These are phyloP conservation scores for Stenodema calcarata DNA, from an alignment of 2,888 invertebrate species.

Conservation along the genomic window DNA sequence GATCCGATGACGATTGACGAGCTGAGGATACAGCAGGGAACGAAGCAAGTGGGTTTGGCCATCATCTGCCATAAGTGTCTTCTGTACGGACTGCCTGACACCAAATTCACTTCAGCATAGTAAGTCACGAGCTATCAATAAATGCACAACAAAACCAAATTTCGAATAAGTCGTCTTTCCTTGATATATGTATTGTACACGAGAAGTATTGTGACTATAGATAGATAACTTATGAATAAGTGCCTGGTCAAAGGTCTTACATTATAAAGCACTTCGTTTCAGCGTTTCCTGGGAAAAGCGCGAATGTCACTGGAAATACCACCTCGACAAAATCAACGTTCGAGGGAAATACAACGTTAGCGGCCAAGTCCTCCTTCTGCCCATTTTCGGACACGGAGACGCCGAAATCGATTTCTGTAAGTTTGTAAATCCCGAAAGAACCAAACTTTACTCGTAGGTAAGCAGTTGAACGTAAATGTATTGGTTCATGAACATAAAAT, in stretches of 20 bases:
- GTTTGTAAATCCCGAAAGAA: constrained; percentile 58
- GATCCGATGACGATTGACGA: constrained; percentile 57
- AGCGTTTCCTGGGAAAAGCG: constrained; percentile 52
- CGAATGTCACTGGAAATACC: constrained; percentile 59
- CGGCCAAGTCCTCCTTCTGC: constrained; percentile 65
- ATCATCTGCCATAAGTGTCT: constrained; percentile 56
- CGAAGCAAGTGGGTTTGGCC: constrained; percentile 57
- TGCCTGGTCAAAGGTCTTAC: no score
- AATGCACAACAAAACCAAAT: no score
- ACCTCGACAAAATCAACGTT: constrained; percentile 65
- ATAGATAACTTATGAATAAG: no score
- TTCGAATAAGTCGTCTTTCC: no score
- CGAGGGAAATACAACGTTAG: constrained; percentile 66
- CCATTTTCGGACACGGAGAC: constrained; percentile 65
- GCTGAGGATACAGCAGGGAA: constrained; percentile 57
- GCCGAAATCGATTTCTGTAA: constrained; percentile 66
- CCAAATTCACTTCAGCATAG: constrained; percentile 56
- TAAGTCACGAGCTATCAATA: constrained; percentile 35
- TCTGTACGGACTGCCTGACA: constrained; percentile 56
- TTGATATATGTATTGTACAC: no score
- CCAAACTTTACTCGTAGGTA: no score
- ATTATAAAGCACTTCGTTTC: neutral
- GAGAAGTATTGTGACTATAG: no score
- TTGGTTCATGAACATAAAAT: no score
- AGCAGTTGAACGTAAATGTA: no score